These are phyloP conservation scores for Gisinianus flammeolus DNA, from an alignment of 2,888 invertebrate genomes.

Conservation along the genomic window DNA sequence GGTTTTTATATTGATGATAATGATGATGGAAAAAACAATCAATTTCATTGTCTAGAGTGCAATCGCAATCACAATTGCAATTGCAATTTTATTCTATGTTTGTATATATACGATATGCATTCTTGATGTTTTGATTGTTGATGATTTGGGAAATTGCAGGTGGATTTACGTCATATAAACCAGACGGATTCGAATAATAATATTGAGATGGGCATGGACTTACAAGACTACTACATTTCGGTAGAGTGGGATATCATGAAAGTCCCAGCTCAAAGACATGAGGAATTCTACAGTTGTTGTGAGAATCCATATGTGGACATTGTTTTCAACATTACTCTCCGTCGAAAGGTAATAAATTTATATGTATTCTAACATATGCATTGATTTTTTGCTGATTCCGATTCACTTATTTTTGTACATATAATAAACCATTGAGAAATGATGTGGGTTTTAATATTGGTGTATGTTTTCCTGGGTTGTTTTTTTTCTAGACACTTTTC, in stretches of 20 bases:
- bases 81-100: not conserved
- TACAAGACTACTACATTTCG: slow-evolving; percentile 93
- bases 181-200: slow-evolving; percentile 86
- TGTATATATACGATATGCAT: not conserved
- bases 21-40: too few species aligned
- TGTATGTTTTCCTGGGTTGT: not conserved
- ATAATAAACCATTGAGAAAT: too few species aligned
- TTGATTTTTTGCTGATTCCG: not conserved
- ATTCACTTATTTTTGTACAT: not conserved
- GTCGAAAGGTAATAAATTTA: slow-evolving; percentile 71
- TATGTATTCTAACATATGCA: not conserved
- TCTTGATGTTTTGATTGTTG: slow-evolving; percentile 55
- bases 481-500: slow-evolving; percentile 74
- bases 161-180: slow-evolving; percentile 85
- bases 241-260: slow-evolving; percentile 98
- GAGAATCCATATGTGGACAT: slow-evolving; percentile 93
- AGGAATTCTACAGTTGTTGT: slow-evolving; percentile 88
- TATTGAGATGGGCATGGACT: slow-evolving; percentile 88
- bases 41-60: too few species aligned
- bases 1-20: too few species aligned
- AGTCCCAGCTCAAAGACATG: slow-evolving; percentile 86
- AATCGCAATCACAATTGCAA: too few species aligned
- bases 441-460: not conserved
- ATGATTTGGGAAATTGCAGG: slow-evolving; percentile 65
- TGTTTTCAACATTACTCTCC: slow-evolving; percentile 93